Evolutionary conservation across 1,140 invertebrate genomes (phyloP), one percentile per base, ranked within the genome.

Genomic region (Gryllus bimaculatus): DNA sequence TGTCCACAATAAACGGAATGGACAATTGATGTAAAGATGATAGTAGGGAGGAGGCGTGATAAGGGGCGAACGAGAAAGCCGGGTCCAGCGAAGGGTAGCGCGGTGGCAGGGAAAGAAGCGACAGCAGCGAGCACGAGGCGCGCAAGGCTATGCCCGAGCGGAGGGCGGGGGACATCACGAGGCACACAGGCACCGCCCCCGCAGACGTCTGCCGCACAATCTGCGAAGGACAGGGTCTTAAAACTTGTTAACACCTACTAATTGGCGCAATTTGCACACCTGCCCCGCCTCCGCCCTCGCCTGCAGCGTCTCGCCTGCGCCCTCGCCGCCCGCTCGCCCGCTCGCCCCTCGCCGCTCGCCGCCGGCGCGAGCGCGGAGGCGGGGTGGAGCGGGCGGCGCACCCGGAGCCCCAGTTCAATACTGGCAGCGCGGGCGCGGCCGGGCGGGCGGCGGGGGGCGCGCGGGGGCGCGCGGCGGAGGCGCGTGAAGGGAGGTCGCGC

Each of bases 371-470:
- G 54, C 54, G 54, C 2, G 10, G 10, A 7, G 54, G 10, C 54
- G 54, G 54, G 54, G 75, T 26, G 26, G 26, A 39, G 47, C 47
- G 26, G 21, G n/a, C 21, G 13, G 21, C 12, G 39, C 75, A 5
- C 47, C 75, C 75, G 75, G 75, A 47, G 75, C 76, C 47, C 7
- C 76, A 54, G 76, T 77, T 77, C 76, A 77, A 77, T 77, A 77
- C 76, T 48, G 47, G 48, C 48, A 13, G 76, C n/a, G 76, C 48
- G 74, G 47, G 20, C 47, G 47, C 15, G 48, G 20, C 18, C 8
- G 20, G 49, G 18, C 8, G 39, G 78, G 4, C 39, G 48, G 18
- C 12, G 78, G 20, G 26, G 12, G 39, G 47, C 21, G 21, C 26
- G 78, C 20, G 13, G 48, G n/a, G 21, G 75, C 12, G 66, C n/a